These are phyloP conservation scores for Parnassius orleans DNA, from an alignment of 2,888 invertebrate genomes.

Conservation along the genomic window DNA sequence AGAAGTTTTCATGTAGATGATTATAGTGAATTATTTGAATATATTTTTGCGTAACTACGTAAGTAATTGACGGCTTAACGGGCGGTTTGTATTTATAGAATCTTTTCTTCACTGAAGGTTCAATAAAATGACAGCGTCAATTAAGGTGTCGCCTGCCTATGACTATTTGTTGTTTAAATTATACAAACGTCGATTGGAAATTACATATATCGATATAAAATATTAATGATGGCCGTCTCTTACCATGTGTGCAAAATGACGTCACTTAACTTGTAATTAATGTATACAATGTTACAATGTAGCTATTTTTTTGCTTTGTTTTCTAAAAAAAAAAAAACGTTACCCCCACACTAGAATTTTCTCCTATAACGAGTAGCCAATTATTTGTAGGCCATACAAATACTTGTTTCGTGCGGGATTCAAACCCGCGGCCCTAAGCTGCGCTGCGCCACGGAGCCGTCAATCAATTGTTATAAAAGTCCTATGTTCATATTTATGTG, in stretches of 20 bases:
- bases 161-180: conserved; percentile 22
- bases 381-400: no score
- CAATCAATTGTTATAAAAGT: no score
- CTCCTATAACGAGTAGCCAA: no score
- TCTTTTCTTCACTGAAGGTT: conserved; percentile 7
- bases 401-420: no score
- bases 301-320: no score
- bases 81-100: conserved; percentile 15
- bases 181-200: conserved; percentile 5
- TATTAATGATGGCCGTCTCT: background rate
- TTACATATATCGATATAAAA: conserved; percentile 3
- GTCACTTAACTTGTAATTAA: background rate
- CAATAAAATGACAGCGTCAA: conserved; percentile 11
- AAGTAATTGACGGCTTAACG: conserved; percentile 13
- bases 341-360: no score
- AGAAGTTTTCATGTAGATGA: background rate
- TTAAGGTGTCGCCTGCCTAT: conserved; percentile 9
- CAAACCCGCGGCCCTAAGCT: no score
- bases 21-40: conserved; percentile 19
- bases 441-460: no score
- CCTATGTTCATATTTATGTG: no score
- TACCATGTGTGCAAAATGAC: background rate
- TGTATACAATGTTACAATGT: no score
- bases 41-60: conserved; percentile 6
- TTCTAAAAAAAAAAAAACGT: no score